phyloP scores from a whole-genome alignment of 2,113 vertebrate species.

The Cricetomys ansorgei region DNA sequence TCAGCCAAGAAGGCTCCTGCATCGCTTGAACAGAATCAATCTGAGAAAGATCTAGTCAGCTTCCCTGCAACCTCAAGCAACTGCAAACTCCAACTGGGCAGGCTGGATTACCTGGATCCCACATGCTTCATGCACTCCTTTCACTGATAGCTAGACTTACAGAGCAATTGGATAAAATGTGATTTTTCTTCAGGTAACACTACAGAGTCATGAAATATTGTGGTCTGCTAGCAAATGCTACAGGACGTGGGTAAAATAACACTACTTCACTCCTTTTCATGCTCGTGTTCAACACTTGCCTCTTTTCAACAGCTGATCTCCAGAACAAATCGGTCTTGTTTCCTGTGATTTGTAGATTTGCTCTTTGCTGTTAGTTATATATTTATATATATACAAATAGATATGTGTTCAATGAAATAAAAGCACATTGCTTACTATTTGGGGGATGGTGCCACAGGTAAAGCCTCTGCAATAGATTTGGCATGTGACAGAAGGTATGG shows the following conservation, averaged over 20 bases:
- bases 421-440: slow-evolving; percentile 66
- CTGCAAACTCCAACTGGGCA: slow-evolving; percentile 74
- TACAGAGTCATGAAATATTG: slow-evolving; percentile 57
- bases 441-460: neutral
- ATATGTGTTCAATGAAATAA: slow-evolving; percentile 65
- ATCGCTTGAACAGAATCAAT: slow-evolving; percentile 67
- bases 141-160: slow-evolving; percentile 79
- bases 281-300: slow-evolving; percentile 56
- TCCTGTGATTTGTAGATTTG: slow-evolving; percentile 68
- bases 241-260: slow-evolving; percentile 39
- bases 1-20: slow-evolving; percentile 52
- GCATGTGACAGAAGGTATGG: slow-evolving; percentile 23
- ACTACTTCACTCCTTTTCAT: slow-evolving; percentile 41
- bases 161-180: slow-evolving; percentile 51
- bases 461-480: slow-evolving; percentile 54
- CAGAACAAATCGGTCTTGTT: slow-evolving; percentile 65
- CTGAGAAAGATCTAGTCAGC: slow-evolving; percentile 80
- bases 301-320: slow-evolving; percentile 58
- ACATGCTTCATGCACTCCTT: slow-evolving; percentile 84
- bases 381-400: neutral
- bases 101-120: slow-evolving; percentile 93
- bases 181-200: slow-evolving; percentile 77
- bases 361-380: slow-evolving; percentile 58
- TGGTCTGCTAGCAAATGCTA: neutral
- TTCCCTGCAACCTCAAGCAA: slow-evolving; percentile 39